Evolutionary conservation across 1,140 invertebrate species (phyloP).

Genomic region (Sycobia sp.): DNA sequence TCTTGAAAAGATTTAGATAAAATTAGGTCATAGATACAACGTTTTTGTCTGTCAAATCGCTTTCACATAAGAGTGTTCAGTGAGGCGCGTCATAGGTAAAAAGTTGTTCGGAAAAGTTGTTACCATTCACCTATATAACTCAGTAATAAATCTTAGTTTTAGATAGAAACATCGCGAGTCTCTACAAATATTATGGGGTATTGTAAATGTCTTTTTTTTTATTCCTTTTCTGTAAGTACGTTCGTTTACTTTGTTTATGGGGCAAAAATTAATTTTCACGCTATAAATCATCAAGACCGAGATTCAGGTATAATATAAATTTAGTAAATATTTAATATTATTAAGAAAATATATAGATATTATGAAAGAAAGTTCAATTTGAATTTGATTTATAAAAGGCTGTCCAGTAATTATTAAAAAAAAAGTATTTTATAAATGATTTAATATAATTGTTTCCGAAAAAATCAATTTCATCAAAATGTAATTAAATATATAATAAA

Average conservation of each 20-base stretch:
- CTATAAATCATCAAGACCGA: not conserved
- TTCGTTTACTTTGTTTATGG: not conserved
- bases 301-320: constrained; percentile 6
- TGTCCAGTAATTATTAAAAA: not conserved
- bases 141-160: not conserved
- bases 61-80: constrained; percentile 28
- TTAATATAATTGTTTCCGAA: not conserved
- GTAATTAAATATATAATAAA: no score
- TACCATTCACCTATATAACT: not conserved
- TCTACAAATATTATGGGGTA: not conserved
- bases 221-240: not conserved
- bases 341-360: no score
- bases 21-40: constrained; percentile 5
- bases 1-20: constrained; percentile 11
- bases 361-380: no score
- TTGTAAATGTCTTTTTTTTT: not conserved
- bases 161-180: not conserved
- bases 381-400: no score
- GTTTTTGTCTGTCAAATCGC: constrained; percentile 20
- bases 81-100: constrained; percentile 22
- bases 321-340: not conserved
- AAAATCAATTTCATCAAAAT: no score
- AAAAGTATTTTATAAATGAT: not conserved
- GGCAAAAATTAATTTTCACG: not conserved
- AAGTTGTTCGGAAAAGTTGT: constrained; percentile 8